Evolutionary conservation across 1,140 invertebrate species (phyloP), one percentile per base, ranked within the genome.

Genomic region (Megalonaias nervosa): DNA sequence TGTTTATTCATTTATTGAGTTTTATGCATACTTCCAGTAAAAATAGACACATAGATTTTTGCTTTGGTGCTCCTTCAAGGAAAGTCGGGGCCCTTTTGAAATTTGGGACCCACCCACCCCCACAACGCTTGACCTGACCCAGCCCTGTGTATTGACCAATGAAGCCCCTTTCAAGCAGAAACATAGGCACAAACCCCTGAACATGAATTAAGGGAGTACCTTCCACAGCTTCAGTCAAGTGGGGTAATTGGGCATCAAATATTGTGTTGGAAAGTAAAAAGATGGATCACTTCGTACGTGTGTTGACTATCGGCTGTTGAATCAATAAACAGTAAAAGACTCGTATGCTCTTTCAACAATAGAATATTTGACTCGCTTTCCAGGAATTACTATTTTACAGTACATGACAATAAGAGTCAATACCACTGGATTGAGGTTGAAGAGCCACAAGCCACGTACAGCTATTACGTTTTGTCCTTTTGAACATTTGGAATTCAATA

Each of bases 301-400:
- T 66, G 71, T 73, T 12, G 71, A 73, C 31, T 73, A 73, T 38
- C 2, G 71, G 21, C 23, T 48, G 56, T 17, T 73, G 1, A 73
- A 66, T 26, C 21, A 19, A 1, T 9, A 9, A 2, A 66, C 71
- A 4, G n/a, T 66, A 15, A 73, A 73, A 57, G 71, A 73, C 21
- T 58, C 62, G 19, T 74, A 23, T 58, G 71, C 71, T 23, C 11
- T 21, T 64, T 92, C 91, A 0, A 74, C 84, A 11, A 92, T 93
- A 48, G 88, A 26, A 82, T 84, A 13, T 68, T 93, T 2, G 75
- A 87, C 16, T 74, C 64, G 11, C 76, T 93, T 0, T n/a, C 79
- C 0, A 90, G 89, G 12, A 84, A 82, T 14, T 87, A 74, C 21
- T 85, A 90, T 55, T 93, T 92, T 75, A 84, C 87, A 1, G 84